Conservation (phyloP, 2,113 vertebrate species). For the Anhinga rufa region DNA sequence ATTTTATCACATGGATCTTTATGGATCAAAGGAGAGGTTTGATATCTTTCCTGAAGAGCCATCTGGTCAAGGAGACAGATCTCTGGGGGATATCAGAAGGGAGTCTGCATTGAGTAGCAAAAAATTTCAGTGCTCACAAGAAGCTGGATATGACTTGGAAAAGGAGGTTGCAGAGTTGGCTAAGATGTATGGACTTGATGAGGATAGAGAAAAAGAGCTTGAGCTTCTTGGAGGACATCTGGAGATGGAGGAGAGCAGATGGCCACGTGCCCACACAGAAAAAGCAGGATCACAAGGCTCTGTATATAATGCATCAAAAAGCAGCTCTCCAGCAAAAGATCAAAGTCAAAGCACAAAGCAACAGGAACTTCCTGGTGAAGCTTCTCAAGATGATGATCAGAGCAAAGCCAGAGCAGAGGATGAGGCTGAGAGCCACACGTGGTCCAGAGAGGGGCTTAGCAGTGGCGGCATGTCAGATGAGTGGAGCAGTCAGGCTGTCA, state of each 20-base stretch:
- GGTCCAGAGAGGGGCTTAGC: slow-evolving; percentile 41
- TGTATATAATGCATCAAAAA: neutral
- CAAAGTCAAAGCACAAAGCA: neutral
- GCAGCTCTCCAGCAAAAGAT: neutral
- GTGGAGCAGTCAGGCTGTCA: slow-evolving; percentile 6
- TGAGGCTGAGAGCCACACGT: neutral
- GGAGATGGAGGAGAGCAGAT: neutral
- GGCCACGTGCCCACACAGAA: neutral
- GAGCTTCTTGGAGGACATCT: slow-evolving; percentile 18
- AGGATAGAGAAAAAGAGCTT: slow-evolving; percentile 66
- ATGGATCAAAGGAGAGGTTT: slow-evolving; percentile 74
- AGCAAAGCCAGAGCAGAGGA: slow-evolving; percentile 25
- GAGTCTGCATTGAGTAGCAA: neutral
- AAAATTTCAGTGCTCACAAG: neutral
- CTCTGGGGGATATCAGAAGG: neutral
- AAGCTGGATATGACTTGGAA: slow-evolving; percentile 44
- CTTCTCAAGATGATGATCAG: neutral
- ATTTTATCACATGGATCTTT: slow-evolving; percentile 77
- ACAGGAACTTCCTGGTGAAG: neutral
- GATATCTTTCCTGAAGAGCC: slow-evolving; percentile 75
- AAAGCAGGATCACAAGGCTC: neutral
- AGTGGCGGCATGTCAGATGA: slow-evolving; percentile 41
- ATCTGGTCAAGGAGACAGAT: slow-evolving; percentile 9
- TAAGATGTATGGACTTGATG: slow-evolving; percentile 68
- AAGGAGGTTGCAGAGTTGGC: slow-evolving; percentile 65